A percentile compares a stretch with the other conserved stretches of the same genome.
phyloP scores from a whole-genome alignment of 2,888 invertebrate genomes.

The Nesidiocoris tenuis region DNA sequence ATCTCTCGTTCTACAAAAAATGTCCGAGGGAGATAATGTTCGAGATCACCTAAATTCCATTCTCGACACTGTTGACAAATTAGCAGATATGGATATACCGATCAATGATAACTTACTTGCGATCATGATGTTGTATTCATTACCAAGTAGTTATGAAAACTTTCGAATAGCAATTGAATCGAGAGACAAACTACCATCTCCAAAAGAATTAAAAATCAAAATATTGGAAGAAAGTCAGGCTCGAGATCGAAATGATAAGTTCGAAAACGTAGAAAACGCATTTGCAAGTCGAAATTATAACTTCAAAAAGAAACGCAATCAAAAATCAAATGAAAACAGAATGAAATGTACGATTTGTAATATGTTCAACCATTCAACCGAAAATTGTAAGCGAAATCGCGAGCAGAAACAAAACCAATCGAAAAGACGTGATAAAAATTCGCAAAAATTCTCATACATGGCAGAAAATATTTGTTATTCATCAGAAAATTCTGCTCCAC shows the following conservation, averaged over 20 bases:
- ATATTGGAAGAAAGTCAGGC: neutral
- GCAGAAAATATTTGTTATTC: neutral
- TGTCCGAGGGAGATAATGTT: too few species aligned
- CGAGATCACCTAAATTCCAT: too few species aligned
- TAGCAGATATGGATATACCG: slow-evolving; percentile 52
- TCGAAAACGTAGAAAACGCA: neutral
- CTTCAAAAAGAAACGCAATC: neutral
- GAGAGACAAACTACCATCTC: slow-evolving; percentile 52
- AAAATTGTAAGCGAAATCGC: neutral
- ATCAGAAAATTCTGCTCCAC: neutral
- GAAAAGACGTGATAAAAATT: too few species aligned
- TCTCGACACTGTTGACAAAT: too few species aligned
- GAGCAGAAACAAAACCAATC: too few species aligned
- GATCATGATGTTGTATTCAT: slow-evolving; percentile 51
- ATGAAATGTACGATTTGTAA: neutral
- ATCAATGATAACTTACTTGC: slow-evolving; percentile 43
- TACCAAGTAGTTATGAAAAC: slow-evolving; percentile 52
- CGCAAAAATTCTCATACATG: too few species aligned
- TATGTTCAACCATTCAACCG: neutral
- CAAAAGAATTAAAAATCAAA: slow-evolving; percentile 51
- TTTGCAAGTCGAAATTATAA: too few species aligned
- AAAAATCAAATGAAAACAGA: neutral
- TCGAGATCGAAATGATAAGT: neutral
- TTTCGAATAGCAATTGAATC: slow-evolving; percentile 54
- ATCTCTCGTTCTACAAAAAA: too few species aligned